Evolutionary conservation across 2,797 vertebrate species (phyloP).

Genomic region (Syndactyla subalaris): DNA sequence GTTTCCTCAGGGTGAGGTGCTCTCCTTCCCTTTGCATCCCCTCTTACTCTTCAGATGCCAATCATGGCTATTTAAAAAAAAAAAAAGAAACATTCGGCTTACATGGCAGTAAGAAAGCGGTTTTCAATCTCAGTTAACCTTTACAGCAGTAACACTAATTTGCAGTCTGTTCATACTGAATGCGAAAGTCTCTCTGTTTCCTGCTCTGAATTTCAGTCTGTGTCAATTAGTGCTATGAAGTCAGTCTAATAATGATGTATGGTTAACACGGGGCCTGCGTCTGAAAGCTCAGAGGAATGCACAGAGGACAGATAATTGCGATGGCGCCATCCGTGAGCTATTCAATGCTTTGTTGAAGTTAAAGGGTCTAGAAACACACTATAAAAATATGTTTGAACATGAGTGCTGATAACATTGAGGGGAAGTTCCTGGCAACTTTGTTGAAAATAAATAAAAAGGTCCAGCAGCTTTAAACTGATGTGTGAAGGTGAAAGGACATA

Average conservation of each 20-base stretch:
- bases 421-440: background rate
- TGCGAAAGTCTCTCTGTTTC: constrained; percentile 25
- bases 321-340: background rate
- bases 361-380: background rate
- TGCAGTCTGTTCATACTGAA: constrained; percentile 31
- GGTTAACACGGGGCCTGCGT: background rate
- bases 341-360: background rate
- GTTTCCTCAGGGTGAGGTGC: background rate
- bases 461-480: background rate
- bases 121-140: constrained; percentile 70
- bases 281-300: background rate
- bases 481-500: background rate
- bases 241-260: constrained; percentile 64
- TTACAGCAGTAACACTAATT: constrained; percentile 44
- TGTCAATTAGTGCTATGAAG: constrained; percentile 66
- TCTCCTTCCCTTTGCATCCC: background rate
- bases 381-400: background rate
- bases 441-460: background rate
- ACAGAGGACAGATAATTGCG: background rate
- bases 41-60: background rate
- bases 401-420: background rate
- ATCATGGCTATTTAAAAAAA: accelerated
- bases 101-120: background rate
- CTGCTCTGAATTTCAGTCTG: constrained; percentile 52
- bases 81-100: background rate